These are phyloP conservation scores for Apis dorsata DNA, from an alignment of 1,140 invertebrate genomes.

Conservation along the genomic window DNA sequence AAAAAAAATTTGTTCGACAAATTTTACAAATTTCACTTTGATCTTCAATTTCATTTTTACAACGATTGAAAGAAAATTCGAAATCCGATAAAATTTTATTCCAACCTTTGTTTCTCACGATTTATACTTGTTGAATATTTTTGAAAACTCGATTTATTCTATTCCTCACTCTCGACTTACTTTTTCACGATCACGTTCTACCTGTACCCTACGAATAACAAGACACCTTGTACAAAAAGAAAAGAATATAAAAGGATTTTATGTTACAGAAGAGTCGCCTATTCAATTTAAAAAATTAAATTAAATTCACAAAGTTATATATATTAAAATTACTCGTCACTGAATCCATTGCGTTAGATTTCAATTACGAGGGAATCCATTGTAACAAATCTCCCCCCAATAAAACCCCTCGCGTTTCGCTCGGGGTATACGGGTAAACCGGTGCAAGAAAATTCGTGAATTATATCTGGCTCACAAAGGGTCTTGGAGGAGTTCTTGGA, in stretches of 20 bases:
- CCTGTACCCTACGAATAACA: too few species aligned
- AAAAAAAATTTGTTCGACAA: too few species aligned
- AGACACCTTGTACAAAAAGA: not conserved
- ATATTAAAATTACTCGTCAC: not conserved
- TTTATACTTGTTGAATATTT: too few species aligned
- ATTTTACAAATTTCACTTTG: too few species aligned
- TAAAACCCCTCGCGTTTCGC: not conserved
- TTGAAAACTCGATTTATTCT: too few species aligned
- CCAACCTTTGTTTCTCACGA: too few species aligned
- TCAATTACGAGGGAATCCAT: not conserved
- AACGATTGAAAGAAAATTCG: too few species aligned
- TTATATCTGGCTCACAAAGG: conserved; percentile 28
- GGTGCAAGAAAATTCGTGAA: conserved; percentile 28
- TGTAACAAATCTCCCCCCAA: not conserved
- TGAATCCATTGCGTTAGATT: not conserved
- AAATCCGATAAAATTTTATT: too few species aligned
- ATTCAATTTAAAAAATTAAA: not conserved
- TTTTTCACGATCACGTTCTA: too few species aligned
- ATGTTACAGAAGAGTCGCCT: not conserved
- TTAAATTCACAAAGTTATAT: not conserved
- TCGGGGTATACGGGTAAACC: not conserved
- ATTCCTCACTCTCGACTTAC: too few species aligned
- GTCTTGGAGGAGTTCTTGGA: not conserved
- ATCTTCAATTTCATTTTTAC: too few species aligned
- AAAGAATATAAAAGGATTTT: not conserved